A percentile compares a stretch with the other conserved stretches of the same genome.
These are phyloP conservation scores for Ornithorhynchus anatinus DNA, from an alignment of 2,113 vertebrate genomes.

Conservation along the genomic window DNA sequence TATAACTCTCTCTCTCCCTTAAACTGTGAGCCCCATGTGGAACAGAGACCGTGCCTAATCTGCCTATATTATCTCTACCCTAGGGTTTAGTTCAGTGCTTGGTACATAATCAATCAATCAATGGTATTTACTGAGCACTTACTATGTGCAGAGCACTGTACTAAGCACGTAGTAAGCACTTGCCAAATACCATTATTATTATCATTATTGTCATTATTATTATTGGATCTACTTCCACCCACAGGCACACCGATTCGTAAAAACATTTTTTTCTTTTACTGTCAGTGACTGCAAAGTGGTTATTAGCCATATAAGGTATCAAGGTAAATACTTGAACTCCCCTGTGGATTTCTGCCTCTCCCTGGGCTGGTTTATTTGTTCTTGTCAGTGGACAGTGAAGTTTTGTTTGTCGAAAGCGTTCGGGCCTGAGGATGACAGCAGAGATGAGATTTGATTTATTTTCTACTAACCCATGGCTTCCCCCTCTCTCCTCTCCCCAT, in stretches of 20 bases:
- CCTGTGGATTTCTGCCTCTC: conserved; percentile 51
- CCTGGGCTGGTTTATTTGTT: conserved; percentile 51
- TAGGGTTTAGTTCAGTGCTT: too few species aligned
- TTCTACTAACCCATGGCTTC: conserved; percentile 19
- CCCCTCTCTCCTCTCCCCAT: accelerated
- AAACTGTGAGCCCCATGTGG: too few species aligned
- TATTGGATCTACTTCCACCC: not conserved
- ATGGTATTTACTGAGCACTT: too few species aligned
- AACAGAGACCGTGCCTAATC: too few species aligned
- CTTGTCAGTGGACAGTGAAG: conserved; percentile 47
- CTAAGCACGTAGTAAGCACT: too few species aligned
- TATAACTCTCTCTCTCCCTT: not conserved
- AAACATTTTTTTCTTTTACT: not conserved
- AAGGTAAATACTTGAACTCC: conserved; percentile 58
- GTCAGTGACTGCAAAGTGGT: conserved; percentile 46
- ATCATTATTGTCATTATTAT: too few species aligned
- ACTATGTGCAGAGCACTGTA: too few species aligned
- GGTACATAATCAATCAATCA: too few species aligned
- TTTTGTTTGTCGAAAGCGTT: conserved; percentile 50
- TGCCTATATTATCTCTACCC: too few species aligned
- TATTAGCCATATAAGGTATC: conserved; percentile 45
- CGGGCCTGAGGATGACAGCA: conserved; percentile 41
- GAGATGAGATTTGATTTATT: conserved; percentile 50
- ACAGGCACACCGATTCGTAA: not conserved
- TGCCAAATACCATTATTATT: too few species aligned